A percentile compares a stretch with the other conserved stretches of the same genome.
These are phyloP conservation scores for Tupaia chinensis DNA, from an alignment of 2,113 vertebrate species.

Conservation along the genomic window DNA sequence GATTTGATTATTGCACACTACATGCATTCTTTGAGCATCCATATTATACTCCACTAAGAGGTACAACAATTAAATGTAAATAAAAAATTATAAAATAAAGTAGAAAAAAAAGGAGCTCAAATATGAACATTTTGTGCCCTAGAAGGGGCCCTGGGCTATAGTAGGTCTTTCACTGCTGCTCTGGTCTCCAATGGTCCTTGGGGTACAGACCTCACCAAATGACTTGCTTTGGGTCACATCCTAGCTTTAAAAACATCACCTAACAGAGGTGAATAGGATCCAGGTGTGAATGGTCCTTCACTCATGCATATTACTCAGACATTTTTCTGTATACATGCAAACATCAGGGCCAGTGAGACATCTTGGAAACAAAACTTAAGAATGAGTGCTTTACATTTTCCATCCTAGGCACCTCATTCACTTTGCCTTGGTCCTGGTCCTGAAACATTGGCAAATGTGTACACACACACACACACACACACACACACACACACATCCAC, in stretches of 20 bases:
- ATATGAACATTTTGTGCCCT: neutral
- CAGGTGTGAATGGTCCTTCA: neutral
- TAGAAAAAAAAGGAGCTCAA: neutral
- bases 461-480: neutral
- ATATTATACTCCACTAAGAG: too few relatives aligned
- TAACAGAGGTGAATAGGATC: neutral
- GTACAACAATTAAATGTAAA: too few relatives aligned
- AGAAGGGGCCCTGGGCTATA: neutral
- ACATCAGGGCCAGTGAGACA: neutral
- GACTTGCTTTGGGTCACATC: neutral
- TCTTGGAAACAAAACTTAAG: neutral
- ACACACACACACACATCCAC: neutral
- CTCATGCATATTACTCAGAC: neutral
- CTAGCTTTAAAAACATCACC: neutral
- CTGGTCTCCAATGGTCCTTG: neutral
- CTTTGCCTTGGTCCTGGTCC: neutral
- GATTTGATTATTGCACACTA: too few relatives aligned
- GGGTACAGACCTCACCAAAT: neutral
- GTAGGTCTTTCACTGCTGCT: neutral
- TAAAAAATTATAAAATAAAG: too few relatives aligned
- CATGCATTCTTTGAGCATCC: too few relatives aligned
- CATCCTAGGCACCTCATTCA: neutral
- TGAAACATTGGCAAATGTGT: neutral
- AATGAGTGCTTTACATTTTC: neutral
- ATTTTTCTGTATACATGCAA: neutral